Evolutionary conservation across 2,888 invertebrate species (phyloP).

Genomic region (Ophion ellenae): DNA sequence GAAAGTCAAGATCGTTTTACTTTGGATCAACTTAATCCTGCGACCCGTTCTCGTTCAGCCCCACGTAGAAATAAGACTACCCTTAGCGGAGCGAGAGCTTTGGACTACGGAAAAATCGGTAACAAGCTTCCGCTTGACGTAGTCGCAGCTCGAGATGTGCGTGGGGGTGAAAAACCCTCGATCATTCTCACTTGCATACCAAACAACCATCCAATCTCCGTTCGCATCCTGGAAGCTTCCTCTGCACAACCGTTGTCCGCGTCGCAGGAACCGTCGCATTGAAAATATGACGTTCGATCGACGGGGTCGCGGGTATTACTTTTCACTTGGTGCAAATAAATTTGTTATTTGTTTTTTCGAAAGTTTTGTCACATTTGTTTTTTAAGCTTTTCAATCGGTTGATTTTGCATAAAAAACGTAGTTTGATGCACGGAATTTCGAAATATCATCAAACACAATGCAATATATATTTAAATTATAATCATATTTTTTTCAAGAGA

Average conservation of each 20-base stretch:
- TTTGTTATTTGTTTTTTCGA: neutral
- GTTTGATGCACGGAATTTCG: neutral
- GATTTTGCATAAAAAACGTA: neutral
- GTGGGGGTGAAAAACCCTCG: slow-evolving; percentile 34
- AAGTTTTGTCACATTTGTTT: neutral
- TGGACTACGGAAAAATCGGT: slow-evolving; percentile 36
- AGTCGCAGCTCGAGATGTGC: slow-evolving; percentile 37
- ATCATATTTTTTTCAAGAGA: neutral
- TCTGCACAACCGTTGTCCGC: neutral
- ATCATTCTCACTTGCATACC: slow-evolving; percentile 61
- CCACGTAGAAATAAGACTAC: slow-evolving; percentile 38
- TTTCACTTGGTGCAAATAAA: neutral
- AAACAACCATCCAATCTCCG: slow-evolving; percentile 65
- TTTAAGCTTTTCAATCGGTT: neutral
- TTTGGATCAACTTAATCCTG: slow-evolving; percentile 48
- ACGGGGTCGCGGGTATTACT: neutral
- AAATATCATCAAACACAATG: neutral
- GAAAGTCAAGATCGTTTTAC: slow-evolving; percentile 46
- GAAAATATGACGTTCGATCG: neutral
- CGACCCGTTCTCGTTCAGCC: slow-evolving; percentile 46
- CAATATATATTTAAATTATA: neutral
- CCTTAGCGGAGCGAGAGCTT: slow-evolving; percentile 19
- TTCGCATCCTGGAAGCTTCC: slow-evolving; percentile 43
- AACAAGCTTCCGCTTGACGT: slow-evolving; percentile 48
- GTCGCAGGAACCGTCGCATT: neutral